Conservation (phyloP, 2,797 vertebrate species). For the Sebastes matsubarae region DNA sequence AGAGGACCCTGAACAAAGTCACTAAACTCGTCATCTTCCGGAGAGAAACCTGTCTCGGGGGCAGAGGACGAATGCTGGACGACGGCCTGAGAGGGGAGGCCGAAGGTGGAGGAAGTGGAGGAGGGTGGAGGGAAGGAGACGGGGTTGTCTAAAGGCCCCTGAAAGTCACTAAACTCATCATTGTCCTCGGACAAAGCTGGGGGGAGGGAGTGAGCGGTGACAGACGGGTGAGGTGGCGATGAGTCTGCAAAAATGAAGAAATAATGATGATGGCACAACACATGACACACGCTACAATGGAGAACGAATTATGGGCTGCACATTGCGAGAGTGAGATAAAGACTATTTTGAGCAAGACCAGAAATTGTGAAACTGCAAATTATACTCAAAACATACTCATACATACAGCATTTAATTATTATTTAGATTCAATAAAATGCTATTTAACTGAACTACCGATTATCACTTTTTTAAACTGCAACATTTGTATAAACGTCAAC, state of each 20-base stretch:
- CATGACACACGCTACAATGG: constrained; percentile 65
- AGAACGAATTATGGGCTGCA: constrained; percentile 53
- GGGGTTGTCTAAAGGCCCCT: constrained; percentile 86
- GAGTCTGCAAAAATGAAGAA: constrained; percentile 97
- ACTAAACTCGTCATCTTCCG: constrained; percentile 93
- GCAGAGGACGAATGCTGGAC: constrained; percentile 44
- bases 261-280: constrained; percentile 84
- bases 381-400: neutral
- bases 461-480: neutral
- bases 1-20: constrained; percentile 96
- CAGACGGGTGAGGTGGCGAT: constrained; percentile 92
- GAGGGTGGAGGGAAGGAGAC: constrained; percentile 75
- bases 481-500: neutral
- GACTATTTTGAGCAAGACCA: constrained; percentile 34
- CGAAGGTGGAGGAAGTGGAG: constrained; percentile 56
- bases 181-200: constrained; percentile 88
- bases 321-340: constrained; percentile 29
- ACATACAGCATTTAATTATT: neutral
- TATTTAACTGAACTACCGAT: neutral
- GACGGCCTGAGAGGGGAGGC: constrained; percentile 56
- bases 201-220: constrained; percentile 88
- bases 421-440: neutral
- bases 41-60: constrained; percentile 50
- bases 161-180: constrained; percentile 98
- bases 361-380: constrained; percentile 22